Evolutionary conservation across 2,797 vertebrate genomes (phyloP).

Genomic region (Echeneis naucrates): DNA sequence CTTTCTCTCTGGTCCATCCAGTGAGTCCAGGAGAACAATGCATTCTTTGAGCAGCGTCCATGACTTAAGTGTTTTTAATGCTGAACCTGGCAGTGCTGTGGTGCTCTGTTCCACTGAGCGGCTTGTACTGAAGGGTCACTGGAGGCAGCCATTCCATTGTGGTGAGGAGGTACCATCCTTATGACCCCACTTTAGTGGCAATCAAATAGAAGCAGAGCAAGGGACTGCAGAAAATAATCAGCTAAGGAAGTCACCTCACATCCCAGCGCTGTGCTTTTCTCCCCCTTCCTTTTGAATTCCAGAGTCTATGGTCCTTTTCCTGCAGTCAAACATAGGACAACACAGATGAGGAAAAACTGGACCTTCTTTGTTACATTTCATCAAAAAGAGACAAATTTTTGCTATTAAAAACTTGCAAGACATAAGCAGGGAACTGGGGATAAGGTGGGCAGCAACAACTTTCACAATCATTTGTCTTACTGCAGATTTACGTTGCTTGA

Average conservation of each 20-base stretch:
- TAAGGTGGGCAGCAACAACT: neutral
- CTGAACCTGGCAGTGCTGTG: slow-evolving; percentile 73
- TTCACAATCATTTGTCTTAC: neutral
- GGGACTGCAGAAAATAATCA: slow-evolving; percentile 40
- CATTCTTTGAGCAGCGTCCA: slow-evolving; percentile 78
- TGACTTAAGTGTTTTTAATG: slow-evolving; percentile 80
- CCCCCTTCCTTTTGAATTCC: slow-evolving; percentile 76
- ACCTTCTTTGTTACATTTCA: neutral
- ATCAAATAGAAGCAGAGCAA: slow-evolving; percentile 48
- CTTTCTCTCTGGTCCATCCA: slow-evolving; percentile 47
- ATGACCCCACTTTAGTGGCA: slow-evolving; percentile 58
- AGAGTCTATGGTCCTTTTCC: slow-evolving; percentile 80
- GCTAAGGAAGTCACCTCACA: slow-evolving; percentile 69
- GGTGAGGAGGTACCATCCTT: slow-evolving; percentile 55
- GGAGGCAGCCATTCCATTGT: slow-evolving; percentile 56
- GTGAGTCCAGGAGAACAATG: slow-evolving; percentile 75
- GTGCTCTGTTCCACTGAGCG: slow-evolving; percentile 68
- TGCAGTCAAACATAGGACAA: slow-evolving; percentile 62
- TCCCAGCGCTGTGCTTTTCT: slow-evolving; percentile 81
- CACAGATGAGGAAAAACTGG: slow-evolving; percentile 31
- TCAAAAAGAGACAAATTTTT: slow-evolving; percentile 10
- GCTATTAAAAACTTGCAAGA: neutral
- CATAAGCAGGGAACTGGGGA: neutral
- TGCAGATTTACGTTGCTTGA: neutral
- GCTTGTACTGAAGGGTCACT: slow-evolving; percentile 58